Evolutionary conservation across 2,113 vertebrate species (phyloP), one percentile per base, ranked within the genome.

Genomic region (Hydrolagus affinis): DNA sequence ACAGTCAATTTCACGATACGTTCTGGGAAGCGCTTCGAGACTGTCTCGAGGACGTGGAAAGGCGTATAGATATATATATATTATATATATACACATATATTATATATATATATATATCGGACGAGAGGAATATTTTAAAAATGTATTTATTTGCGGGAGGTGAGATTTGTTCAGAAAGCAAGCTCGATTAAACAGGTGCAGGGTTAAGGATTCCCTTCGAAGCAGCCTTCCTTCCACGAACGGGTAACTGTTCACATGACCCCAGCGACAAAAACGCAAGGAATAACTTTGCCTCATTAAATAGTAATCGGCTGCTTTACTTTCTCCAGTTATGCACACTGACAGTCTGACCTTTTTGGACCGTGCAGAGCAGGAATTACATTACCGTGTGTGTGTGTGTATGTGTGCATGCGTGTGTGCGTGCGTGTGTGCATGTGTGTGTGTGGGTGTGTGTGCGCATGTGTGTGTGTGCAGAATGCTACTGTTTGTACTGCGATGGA

Each of bases 161-260:
- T 80, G 59, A 14, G 62, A 23, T 80, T 80, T 80, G 59, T 25
- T 80, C 8, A 64, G 76, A 1, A n/a, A 6, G n/a, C 76, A 28
- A 44, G n/a, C 57, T 28, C 7, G 57, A 64, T 80, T 14, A 80
- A 44, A 80, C 76, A 64, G 57, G n/a, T 62, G 57, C 23, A 28
- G n/a, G n/a, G 23, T 62, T 75, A 30, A 75, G 28, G 11, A 62
- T 25, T 23, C 21, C n/a, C 76, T 60, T 21, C 23, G 12, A 64
- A 23, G 11, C 76, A 80, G 62, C 62, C 57, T 80, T 80, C 57
- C 76, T 64, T 80, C 76, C 62, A 62, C 76, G 62, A 80, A 80
- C 57, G 62, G 76, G 57, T n/a, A 80, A 28, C 23, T 28, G 23
- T 80, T 80, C 62, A 64, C 57, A 64, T 23, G 17, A 25, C 25